Base-by-base conservation (phyloP, 2,113 vertebrate species). In the Oreochromis tanganicae region DNA sequence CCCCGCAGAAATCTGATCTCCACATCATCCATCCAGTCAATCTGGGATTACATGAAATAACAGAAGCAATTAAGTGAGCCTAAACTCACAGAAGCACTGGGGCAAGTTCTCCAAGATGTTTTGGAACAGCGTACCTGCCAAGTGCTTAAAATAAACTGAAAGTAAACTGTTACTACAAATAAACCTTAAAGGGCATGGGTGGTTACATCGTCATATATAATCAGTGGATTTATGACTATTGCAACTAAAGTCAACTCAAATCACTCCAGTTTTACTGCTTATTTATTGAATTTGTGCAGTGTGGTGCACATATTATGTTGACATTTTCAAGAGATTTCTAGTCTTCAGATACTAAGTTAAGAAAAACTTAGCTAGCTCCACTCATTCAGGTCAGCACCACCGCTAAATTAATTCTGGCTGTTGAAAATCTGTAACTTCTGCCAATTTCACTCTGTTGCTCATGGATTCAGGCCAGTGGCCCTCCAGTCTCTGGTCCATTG, bases 41-140 rank as follows among this genome's bases (percentile, higher is more conserved):
- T n/a, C 73, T 78, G 46, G 71, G 73, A 78, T 78, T 52, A 78
- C 16, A 52, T 50, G 73, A 19, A 32, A 48, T 32, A 78, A 34
- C 73, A 78, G 73, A 52, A n/a, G 27, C 73, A 78, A 50, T 75
- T 75, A 50, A 75, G 71, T 75, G 16, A 32, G 71, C 16, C 43
- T 50, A 78, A 32, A 78, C 24, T 78, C 43, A 50, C 24, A 78
- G 43, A 78, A 50, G 71, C 43, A 0, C 24, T 50, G 43, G 24
- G 16, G 9, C 1, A 13, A 78, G 10, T 32, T 78, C 46, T 78
- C 24, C 43, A 29, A 19, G 27, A 50, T 19, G 46, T 50, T 78
- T 16, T 32, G 27, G 46, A 78, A 34, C 73, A n/a, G 46, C 27
- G 1, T 4, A 50, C 71, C 71, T 50, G 71, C 71, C 16, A 50